These are phyloP conservation scores for Prochilodus magdalenae DNA, from an alignment of 2,113 vertebrate genomes.

Conservation along the genomic window DNA sequence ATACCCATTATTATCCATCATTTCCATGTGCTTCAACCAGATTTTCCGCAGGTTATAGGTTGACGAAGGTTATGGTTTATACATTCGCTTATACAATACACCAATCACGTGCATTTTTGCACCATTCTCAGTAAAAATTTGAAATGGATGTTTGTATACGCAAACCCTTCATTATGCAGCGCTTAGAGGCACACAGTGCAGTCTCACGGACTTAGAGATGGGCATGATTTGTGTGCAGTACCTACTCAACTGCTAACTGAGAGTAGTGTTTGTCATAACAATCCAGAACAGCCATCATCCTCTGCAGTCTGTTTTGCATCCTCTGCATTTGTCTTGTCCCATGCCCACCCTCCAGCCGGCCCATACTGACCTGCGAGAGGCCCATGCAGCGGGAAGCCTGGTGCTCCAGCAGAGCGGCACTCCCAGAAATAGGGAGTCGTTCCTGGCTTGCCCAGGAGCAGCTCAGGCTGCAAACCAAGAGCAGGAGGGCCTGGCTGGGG, in stretches of 20 bases:
- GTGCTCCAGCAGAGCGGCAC: slow-evolving; percentile 76
- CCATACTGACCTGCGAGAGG: slow-evolving; percentile 80
- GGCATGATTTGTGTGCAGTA: background rate
- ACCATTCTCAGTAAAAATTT: too few relatives aligned
- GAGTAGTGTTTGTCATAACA: background rate
- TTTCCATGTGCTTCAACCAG: too few relatives aligned
- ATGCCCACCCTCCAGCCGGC: slow-evolving; percentile 65
- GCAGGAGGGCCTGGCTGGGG: slow-evolving; percentile 73
- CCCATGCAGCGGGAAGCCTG: slow-evolving; percentile 76
- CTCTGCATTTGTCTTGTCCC: slow-evolving; percentile 37
- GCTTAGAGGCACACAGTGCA: too few relatives aligned
- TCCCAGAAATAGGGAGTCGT: slow-evolving; percentile 81
- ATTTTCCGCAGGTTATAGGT: too few relatives aligned
- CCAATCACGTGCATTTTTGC: too few relatives aligned
- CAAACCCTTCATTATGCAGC: too few relatives aligned
- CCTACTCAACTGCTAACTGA: background rate
- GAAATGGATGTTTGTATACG: too few relatives aligned
- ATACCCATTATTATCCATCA: too few relatives aligned
- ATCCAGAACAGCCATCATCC: background rate
- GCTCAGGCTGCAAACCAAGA: slow-evolving; percentile 77
- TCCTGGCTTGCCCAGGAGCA: slow-evolving; percentile 78
- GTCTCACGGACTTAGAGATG: background rate
- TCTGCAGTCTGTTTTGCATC: background rate
- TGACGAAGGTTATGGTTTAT: too few relatives aligned
- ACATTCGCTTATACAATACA: too few relatives aligned